Evolutionary conservation across 2,888 invertebrate species (phyloP).

Genomic region (Deilephila elpenor): DNA sequence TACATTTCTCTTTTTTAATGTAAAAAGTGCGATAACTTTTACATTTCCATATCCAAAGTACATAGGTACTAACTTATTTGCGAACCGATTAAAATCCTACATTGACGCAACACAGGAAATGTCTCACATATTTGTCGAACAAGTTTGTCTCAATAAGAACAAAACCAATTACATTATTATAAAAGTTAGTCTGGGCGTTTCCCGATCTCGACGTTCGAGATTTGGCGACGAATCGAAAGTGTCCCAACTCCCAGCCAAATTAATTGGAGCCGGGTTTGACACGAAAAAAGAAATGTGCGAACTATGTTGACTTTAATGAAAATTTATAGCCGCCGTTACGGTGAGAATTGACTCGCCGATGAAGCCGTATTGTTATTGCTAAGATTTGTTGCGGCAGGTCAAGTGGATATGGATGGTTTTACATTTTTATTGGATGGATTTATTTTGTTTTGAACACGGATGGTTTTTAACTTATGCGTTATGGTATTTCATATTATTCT

Average conservation of each 20-base stretch:
- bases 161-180: conserved; percentile 22
- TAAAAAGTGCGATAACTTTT: too few relatives aligned
- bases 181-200: conserved; percentile 30
- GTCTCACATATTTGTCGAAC: background rate
- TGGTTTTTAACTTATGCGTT: background rate
- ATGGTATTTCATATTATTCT: background rate
- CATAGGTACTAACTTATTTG: background rate
- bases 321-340: conserved; percentile 46
- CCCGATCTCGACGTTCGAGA: conserved; percentile 45
- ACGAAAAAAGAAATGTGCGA: conserved; percentile 53
- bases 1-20: too few relatives aligned
- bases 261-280: conserved; percentile 63
- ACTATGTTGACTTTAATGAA: conserved; percentile 52
- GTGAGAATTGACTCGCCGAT: conserved; percentile 6
- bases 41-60: background rate
- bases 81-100: background rate
- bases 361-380: conserved; percentile 2
- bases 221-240: conserved; percentile 62
- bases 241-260: conserved; percentile 53
- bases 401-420: background rate
- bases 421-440: background rate
- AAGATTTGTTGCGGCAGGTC: background rate
- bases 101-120: background rate
- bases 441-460: background rate
- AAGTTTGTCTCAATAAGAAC: conserved; percentile 19